These are phyloP conservation scores for Darevskia mixta DNA, from an alignment of 2,797 vertebrate species.

Conservation along the genomic window DNA sequence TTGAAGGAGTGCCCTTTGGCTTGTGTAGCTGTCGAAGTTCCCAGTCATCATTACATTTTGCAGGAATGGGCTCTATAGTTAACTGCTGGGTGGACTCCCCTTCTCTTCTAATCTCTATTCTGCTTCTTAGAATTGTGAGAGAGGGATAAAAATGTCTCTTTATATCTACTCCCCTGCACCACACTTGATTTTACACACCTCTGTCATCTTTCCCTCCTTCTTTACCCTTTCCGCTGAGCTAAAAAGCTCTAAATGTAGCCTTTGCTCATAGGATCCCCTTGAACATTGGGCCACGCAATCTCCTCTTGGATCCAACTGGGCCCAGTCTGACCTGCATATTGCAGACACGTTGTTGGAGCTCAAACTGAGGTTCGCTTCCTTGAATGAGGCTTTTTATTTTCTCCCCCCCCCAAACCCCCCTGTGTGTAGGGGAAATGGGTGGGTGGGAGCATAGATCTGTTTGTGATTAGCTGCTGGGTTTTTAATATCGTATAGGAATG, in stretches of 20 bases:
- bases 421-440: not conserved
- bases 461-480: conserved; percentile 45
- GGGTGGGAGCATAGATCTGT: conserved; percentile 11
- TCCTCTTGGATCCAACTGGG: not conserved
- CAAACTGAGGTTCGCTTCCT: not conserved
- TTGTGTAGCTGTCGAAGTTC: no score
- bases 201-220: not conserved
- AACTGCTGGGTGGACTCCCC: no score
- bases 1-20: no score
- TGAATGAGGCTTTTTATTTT: not conserved
- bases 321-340: not conserved
- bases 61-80: no score
- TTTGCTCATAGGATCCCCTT: not conserved
- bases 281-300: not conserved
- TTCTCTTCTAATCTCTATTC: not conserved
- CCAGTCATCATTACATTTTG: no score
- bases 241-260: not conserved
- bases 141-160: not conserved
- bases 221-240: not conserved
- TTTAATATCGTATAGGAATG: conserved; percentile 51
- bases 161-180: not conserved
- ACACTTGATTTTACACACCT: not conserved
- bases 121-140: not conserved
- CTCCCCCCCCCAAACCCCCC: not conserved
- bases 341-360: not conserved